phyloP scores from a whole-genome alignment of 2,797 vertebrate species.

The Chromobotia macracanthus region DNA sequence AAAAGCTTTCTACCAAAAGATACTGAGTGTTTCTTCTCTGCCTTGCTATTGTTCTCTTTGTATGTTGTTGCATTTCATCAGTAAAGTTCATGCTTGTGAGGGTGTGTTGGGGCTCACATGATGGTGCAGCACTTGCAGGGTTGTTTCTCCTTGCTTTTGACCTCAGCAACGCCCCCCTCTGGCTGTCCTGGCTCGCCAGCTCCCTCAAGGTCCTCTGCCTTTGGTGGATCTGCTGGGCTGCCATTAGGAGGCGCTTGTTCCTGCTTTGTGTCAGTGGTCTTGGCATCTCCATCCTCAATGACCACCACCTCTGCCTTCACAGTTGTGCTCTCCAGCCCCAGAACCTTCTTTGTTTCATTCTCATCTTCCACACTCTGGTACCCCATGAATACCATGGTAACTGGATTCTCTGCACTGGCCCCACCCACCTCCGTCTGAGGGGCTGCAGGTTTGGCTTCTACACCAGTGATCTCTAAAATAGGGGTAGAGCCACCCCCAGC shows the following conservation, averaged over 20 bases:
- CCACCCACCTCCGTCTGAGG: conserved; percentile 63
- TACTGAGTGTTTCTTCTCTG: conserved; percentile 56
- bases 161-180: conserved; percentile 72
- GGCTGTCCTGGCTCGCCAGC: conserved; percentile 59
- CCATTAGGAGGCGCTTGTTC: conserved; percentile 75
- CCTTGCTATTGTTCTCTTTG: conserved; percentile 55
- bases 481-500: conserved; percentile 40
- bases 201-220: conserved; percentile 60
- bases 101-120: conserved; percentile 75
- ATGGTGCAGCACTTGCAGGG: conserved; percentile 87
- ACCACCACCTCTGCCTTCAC: conserved; percentile 91
- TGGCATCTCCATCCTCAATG: conserved; percentile 80
- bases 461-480: conserved; percentile 78
- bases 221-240: conserved; percentile 68
- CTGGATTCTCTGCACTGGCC: conserved; percentile 81
- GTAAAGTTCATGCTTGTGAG: conserved; percentile 25
- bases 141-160: conserved; percentile 82
- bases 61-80: conserved; percentile 41
- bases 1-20: conserved; percentile 61
- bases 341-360: conserved; percentile 86
- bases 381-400: conserved; percentile 98
- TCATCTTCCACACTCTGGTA: conserved; percentile 93
- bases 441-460: conserved; percentile 70
- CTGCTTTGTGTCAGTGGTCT: conserved; percentile 57
- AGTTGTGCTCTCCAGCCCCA: conserved; percentile 89